These are phyloP conservation scores for Psittacula echo DNA, from an alignment of 2,797 vertebrate genomes.

Conservation along the genomic window DNA sequence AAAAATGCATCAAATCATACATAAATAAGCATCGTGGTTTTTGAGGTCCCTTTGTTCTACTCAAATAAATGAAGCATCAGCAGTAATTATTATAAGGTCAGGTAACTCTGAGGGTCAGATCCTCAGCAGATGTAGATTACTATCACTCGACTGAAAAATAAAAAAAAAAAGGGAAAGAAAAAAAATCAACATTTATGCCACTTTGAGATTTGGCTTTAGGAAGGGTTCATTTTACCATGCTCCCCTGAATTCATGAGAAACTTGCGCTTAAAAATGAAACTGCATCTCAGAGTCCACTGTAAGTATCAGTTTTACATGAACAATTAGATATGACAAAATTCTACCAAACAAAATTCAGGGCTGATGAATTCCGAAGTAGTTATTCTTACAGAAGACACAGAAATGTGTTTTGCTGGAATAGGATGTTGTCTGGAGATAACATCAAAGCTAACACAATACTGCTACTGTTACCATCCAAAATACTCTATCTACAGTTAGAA, in stretches of 20 bases:
- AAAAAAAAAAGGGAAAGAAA: neutral
- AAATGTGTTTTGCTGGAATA: neutral
- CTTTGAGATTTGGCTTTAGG: neutral
- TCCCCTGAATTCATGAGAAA: slow-evolving; percentile 57
- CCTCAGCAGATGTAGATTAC: neutral
- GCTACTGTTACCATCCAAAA: neutral
- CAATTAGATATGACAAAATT: slow-evolving; percentile 50
- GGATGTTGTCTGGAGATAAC: neutral
- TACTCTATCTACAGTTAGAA: slow-evolving; percentile 6
- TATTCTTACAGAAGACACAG: neutral
- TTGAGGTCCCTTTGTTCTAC: neutral
- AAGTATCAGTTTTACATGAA: slow-evolving; percentile 42
- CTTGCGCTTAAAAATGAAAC: slow-evolving; percentile 62
- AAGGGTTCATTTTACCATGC: neutral
- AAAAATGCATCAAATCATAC: slow-evolving; percentile 6
- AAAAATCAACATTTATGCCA: neutral
- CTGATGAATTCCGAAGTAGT: neutral
- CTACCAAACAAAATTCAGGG: slow-evolving; percentile 25
- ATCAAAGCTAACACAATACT: slow-evolving; percentile 3
- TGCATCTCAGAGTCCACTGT: slow-evolving; percentile 33
- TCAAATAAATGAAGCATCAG: slow-evolving; percentile 16
- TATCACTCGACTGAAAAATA: neutral
- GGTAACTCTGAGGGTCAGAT: slow-evolving; percentile 1
- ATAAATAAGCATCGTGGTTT: neutral
- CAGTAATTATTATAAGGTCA: slow-evolving; percentile 9